A percentile compares a stretch with the other conserved stretches of the same genome.
phyloP scores from a whole-genome alignment of 1,140 invertebrate species.

The Drosophila auraria region DNA sequence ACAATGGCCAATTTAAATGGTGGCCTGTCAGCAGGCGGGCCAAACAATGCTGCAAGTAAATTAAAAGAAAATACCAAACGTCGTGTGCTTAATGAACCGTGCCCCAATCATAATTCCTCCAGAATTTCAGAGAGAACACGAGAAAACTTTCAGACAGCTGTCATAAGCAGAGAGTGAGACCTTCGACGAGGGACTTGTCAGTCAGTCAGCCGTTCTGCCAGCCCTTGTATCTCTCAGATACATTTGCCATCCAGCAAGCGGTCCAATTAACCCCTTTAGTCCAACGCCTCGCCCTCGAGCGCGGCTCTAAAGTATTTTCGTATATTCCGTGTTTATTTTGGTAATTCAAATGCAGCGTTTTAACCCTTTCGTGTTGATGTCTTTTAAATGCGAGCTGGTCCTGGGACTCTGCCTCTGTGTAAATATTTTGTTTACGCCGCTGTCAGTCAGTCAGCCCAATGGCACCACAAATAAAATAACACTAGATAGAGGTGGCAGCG shows the following conservation, averaged over 20 bases:
- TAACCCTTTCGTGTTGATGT: conserved; percentile 72
- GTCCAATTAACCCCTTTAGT: conserved; percentile 71
- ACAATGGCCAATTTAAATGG: conserved; percentile 78
- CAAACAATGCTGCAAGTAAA: conserved; percentile 56
- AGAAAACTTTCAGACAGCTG: conserved; percentile 72
- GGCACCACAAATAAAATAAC: conserved; percentile 33
- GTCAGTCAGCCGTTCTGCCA: conserved; percentile 12
- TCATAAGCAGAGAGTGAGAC: conserved; percentile 68
- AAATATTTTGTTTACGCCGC: conserved; percentile 66
- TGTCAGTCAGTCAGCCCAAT: conserved; percentile 41
- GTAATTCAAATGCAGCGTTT: conserved; percentile 79
- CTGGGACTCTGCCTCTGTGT: conserved; percentile 50
- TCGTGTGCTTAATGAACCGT: conserved; percentile 67
- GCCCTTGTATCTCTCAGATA: conserved; percentile 61
- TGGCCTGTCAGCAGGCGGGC: conserved; percentile 71
- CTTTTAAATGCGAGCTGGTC: conserved; percentile 71
- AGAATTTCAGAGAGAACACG: conserved; percentile 18
- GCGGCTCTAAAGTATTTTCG: conserved; percentile 68
- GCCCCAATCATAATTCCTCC: conserved; percentile 43
- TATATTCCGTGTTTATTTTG: conserved; percentile 76
- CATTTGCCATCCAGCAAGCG: conserved; percentile 48
- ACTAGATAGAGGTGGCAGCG: conserved; percentile 1
- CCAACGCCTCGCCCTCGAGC: conserved; percentile 37
- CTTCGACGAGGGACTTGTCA: conserved; percentile 48
- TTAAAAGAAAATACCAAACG: conserved; percentile 77